Conservation (phyloP, 2,797 vertebrate species). For the Sebastes nivosus region DNA sequence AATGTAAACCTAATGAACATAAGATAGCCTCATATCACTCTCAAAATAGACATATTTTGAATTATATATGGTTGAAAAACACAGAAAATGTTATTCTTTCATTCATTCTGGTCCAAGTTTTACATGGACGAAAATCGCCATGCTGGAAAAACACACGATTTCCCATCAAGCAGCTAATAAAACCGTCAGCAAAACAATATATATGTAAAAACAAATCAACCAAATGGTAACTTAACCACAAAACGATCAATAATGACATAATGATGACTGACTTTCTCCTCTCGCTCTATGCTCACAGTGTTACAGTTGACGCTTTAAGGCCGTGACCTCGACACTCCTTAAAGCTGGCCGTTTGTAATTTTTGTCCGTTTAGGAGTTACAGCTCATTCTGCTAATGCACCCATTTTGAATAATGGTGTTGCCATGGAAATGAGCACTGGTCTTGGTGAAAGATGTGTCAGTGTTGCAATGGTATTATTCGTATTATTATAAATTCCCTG, state of each 20-base stretch:
- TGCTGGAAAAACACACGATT: background rate
- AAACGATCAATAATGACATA: background rate
- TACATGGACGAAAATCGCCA: background rate
- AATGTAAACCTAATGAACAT: background rate
- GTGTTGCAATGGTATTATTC: conserved; percentile 25
- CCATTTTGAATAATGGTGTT: conserved; percentile 45
- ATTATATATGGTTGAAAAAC: background rate
- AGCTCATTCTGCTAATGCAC: conserved; percentile 27
- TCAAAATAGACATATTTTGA: background rate
- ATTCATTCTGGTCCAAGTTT: too few relatives aligned
- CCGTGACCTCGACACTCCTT: conserved; percentile 1
- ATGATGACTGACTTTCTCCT: background rate
- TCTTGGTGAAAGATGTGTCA: conserved; percentile 33
- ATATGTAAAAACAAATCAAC: too few relatives aligned
- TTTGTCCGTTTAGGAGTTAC: conserved; percentile 22
- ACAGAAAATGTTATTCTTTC: background rate
- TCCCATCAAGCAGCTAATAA: background rate
- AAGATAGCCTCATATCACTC: background rate
- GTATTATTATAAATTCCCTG: conserved; percentile 22
- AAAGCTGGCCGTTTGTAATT: conserved; percentile 1
- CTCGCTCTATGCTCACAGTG: background rate
- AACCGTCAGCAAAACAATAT: background rate
- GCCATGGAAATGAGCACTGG: conserved; percentile 47
- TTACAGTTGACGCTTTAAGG: background rate
- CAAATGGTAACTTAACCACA: background rate